phyloP scores from a whole-genome alignment of 2,888 invertebrate genomes.

The Agapetus fuscipes region DNA sequence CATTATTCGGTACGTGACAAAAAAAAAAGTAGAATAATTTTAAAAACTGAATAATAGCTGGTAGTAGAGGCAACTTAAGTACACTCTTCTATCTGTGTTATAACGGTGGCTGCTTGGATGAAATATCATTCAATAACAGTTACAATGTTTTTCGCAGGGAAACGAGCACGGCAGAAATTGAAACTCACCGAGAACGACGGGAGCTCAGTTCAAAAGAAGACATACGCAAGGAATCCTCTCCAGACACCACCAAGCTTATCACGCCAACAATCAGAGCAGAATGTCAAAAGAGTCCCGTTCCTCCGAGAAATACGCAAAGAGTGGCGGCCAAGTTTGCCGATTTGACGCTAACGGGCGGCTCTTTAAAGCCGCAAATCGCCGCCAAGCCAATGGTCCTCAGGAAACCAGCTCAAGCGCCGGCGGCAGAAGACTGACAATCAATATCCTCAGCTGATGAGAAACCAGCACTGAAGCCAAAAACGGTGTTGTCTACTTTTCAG shows the following conservation, averaged over 20 bases:
- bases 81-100: no score
- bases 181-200: constrained; percentile 15
- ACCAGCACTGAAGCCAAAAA: constrained; percentile 17
- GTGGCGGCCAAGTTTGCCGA: constrained; percentile 56
- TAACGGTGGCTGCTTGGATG: no score
- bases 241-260: constrained; percentile 12
- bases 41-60: no score
- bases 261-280: constrained; percentile 20
- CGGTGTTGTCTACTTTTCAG: constrained; percentile 12
- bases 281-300: constrained; percentile 38
- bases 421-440: constrained; percentile 30
- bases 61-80: no score
- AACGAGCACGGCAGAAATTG: constrained; percentile 10
- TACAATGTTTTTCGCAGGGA: constrained; percentile 14
- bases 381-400: constrained; percentile 74
- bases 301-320: constrained; percentile 50
- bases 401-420: constrained; percentile 44
- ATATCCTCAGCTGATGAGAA: constrained; percentile 25
- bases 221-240: constrained; percentile 15
- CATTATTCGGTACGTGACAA: no score
- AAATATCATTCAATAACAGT: no score
- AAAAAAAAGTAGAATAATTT: no score
- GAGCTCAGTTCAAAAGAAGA: constrained; percentile 21
- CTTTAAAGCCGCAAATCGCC: constrained; percentile 64
- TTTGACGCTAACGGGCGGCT: constrained; percentile 52